These are phyloP conservation scores for Argyrosomus japonicus DNA, from an alignment of 2,113 vertebrate genomes.

Conservation along the genomic window DNA sequence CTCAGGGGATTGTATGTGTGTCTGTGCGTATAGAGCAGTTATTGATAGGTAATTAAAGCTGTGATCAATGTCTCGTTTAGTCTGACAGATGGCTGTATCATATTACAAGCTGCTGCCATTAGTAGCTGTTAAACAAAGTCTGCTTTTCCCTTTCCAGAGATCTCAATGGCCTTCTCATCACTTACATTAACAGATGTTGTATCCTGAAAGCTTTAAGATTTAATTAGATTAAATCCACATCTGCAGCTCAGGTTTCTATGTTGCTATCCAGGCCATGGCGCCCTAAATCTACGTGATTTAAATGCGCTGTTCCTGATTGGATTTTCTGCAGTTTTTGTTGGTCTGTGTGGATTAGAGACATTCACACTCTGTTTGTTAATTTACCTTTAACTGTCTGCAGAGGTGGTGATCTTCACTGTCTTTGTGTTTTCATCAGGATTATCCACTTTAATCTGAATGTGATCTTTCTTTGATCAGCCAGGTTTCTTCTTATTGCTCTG, in stretches of 20 bases:
- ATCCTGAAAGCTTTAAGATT: neutral
- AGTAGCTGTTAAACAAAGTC: neutral
- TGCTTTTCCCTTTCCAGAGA: neutral
- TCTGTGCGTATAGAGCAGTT: neutral
- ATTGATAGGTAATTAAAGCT: slow-evolving; percentile 17
- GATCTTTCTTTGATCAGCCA: neutral
- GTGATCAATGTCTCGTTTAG: slow-evolving; percentile 19
- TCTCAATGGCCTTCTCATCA: neutral
- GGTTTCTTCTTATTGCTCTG: neutral
- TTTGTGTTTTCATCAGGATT: neutral
- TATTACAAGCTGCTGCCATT: neutral
- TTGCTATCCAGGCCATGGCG: neutral
- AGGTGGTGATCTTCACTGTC: neutral
- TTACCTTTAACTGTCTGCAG: neutral
- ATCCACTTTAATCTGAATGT: neutral
- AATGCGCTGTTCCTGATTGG: neutral
- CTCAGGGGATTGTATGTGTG: neutral
- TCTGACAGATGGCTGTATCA: neutral
- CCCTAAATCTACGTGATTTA: neutral
- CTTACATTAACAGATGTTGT: neutral
- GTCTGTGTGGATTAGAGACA: neutral
- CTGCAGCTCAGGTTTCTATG: neutral
- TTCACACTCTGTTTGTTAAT: neutral
- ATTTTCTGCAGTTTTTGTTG: neutral
- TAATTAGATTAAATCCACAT: neutral